Base-by-base conservation (phyloP, 1,140 invertebrate genomes). In the Gryon sp. region DNA sequence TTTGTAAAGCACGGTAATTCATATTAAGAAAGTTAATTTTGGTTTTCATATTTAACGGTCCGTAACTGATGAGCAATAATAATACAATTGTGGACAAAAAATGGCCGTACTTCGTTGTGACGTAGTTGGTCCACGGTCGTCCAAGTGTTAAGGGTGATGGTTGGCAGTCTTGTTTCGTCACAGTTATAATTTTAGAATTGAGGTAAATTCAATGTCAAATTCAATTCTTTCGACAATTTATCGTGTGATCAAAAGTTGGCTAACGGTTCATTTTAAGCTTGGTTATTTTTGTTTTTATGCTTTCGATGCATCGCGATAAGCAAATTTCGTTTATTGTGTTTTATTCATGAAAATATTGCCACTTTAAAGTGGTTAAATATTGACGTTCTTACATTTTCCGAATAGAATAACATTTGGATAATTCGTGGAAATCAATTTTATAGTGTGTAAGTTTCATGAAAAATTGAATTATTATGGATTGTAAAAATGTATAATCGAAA, bases 131-230 rank as follows among this genome's bases (percentile, higher is more conserved):
- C 22, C 43, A 46, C 22, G 43, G 16, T 16, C 24, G 24, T 14
- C 14, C 9, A 32, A 48, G 9, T 5, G 32, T 16, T 48, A 8
- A 6, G 28, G 26, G n/a, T 48, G 28, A 32, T 14, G 45, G 45
- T 48, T 48, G 14, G 26, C 16, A 32, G 15, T 19, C 45, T 20
- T 48, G 28, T 48, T 32, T 16, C 28, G 26, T 32, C 45, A 48
- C 45, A 32, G 45, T 48, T 32, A 20, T 28, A 46, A 48, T 48
- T 1, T 19, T 48, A 14, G 26, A 32, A 15, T 2, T 32, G 16
- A 43, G 20, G 20, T 43, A 48, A 19, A 18, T 32, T 32, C 15
- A 48, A 32, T 32, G 45, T 48, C 45, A 48, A 48, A 32, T 48
- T 32, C 7, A 32, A 43, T 30, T 3, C 16, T 32, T 32, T 48